phyloP scores from a whole-genome alignment of 2,113 vertebrate species.

The Halichoeres trimaculatus region DNA sequence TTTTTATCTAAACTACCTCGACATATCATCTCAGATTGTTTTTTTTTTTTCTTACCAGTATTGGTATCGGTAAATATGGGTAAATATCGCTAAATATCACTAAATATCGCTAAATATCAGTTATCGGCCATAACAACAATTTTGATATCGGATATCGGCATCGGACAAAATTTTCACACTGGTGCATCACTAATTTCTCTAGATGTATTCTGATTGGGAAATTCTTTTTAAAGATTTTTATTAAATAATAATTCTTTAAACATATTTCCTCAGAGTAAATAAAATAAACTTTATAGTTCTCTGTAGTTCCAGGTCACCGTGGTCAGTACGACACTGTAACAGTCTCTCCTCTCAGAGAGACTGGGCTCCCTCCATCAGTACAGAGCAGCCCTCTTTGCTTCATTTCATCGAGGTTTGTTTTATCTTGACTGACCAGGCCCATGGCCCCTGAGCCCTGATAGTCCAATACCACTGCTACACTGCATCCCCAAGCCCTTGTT shows the following conservation, averaged over 20 bases:
- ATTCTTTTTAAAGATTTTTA: slow-evolving; percentile 20
- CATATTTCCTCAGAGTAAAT: too few relatives aligned
- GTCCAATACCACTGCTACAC: slow-evolving; percentile 65
- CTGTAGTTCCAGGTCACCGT: slow-evolving; percentile 54
- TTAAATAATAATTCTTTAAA: neutral
- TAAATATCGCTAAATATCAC: too few relatives aligned
- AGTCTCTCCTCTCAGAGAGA: slow-evolving; percentile 73
- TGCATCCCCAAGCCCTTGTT: slow-evolving; percentile 57
- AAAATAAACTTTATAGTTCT: too few relatives aligned
- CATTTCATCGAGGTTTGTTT: slow-evolving; percentile 80
- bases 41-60: too few relatives aligned
- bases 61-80: too few relatives aligned
- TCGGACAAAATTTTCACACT: too few relatives aligned
- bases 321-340: slow-evolving; percentile 70
- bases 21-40: too few relatives aligned
- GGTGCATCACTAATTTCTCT: too few relatives aligned
- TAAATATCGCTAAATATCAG: too few relatives aligned
- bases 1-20: too few relatives aligned
- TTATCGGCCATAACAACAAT: too few relatives aligned
- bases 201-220: neutral
- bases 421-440: slow-evolving; percentile 82
- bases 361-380: slow-evolving; percentile 67
- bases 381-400: slow-evolving; percentile 69
- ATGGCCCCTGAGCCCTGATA: slow-evolving; percentile 76
- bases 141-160: too few relatives aligned